These are phyloP conservation scores for Hypotaenidia okinawae DNA, from an alignment of 2,797 vertebrate genomes.

Conservation along the genomic window DNA sequence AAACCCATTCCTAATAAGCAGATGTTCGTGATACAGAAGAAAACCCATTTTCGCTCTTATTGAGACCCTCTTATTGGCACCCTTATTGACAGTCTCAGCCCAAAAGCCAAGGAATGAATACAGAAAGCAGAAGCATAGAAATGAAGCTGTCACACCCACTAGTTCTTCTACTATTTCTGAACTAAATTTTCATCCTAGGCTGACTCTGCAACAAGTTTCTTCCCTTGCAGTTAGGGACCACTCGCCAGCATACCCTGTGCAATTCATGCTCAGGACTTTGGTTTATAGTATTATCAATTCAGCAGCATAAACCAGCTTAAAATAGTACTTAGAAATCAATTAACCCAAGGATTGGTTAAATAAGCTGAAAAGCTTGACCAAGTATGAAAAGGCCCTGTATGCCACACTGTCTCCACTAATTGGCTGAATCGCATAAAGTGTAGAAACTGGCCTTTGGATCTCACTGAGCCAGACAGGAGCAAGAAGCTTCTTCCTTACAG, in stretches of 20 bases:
- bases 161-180: neutral
- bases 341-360: neutral
- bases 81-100: neutral
- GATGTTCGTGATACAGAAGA: neutral
- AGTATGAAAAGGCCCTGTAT: neutral
- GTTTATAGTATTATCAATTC: neutral
- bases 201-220: neutral
- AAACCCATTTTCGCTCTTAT: neutral
- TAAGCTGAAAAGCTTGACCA: neutral
- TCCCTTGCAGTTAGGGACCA: accelerated
- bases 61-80: neutral
- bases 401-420: neutral
- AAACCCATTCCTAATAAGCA: neutral
- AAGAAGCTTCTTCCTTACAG: neutral
- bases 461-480: neutral
- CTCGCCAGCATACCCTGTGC: no score
- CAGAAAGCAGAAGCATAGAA: neutral
- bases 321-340: neutral
- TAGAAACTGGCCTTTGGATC: neutral
- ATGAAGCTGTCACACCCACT: neutral
- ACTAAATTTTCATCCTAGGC: neutral
- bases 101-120: neutral
- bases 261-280: neutral
- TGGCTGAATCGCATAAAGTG: neutral
- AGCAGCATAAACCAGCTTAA: neutral